Base-by-base conservation (phyloP, 2,113 vertebrate genomes). In the Onychorhynchus coronatus region DNA sequence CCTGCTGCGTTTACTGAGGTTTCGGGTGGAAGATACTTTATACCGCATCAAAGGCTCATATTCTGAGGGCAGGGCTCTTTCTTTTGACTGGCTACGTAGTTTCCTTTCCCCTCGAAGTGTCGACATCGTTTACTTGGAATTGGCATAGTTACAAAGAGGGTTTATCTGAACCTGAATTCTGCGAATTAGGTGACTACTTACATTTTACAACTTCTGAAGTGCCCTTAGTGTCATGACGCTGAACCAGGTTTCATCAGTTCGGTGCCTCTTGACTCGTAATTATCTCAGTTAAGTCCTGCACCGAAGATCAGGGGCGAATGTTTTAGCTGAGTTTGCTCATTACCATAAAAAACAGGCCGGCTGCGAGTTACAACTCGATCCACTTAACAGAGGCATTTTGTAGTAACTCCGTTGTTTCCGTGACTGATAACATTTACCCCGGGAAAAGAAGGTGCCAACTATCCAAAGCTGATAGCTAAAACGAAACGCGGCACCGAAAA, bases 1-100 rank as follows among this genome's bases (percentile, higher is more conserved):
- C 44, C 86, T 75, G 79, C 47, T 70, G 28, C 5, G 0, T 46
- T 35, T 41, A 0, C n/a, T 13, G 20, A 33, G n/a, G 37, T 1
- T 89, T 71, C 25, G 72, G 23, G 5, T 85, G 74, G 19, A 44
- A 55, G 47, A 20, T 18, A 42, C 21, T 55, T 76, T 14, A 22
- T 14, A 27, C 41, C 9, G 8, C 2, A 2, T 3, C 8, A 52
- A 33, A 8, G 37, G 50, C 55, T 39, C 6, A 2, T 33, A 0
- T 9, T 58, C 27, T 9, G 28, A 49, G 62, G 75, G 55, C 9
- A 39, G 13, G 0, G 5, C 30, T 59, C 9, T 67, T 79, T 77
- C 23, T 74, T 85, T 30, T 17, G 35, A 35, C 44, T 37, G 30
- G 53, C 35, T 50, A 39, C 23, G 9, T 7, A 42, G 21, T 50